phyloP scores from a whole-genome alignment of 1,140 invertebrate species.

The Mya arenaria region DNA sequence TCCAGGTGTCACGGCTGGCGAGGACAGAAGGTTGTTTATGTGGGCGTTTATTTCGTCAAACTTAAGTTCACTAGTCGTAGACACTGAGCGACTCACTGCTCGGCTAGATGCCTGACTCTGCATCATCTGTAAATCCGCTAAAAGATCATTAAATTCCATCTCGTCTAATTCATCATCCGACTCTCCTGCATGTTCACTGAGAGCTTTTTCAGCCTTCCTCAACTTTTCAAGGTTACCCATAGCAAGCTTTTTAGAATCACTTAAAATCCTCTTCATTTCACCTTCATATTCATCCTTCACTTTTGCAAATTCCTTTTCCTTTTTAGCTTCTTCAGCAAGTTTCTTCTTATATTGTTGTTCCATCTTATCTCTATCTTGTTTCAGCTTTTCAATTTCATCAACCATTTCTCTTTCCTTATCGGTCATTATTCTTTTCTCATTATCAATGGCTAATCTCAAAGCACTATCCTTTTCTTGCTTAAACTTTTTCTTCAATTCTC shows the following conservation, averaged over 20 bases:
- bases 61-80: constrained; percentile 57
- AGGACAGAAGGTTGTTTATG: constrained; percentile 46
- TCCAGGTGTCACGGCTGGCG: constrained; percentile 51
- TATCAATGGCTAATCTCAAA: constrained; percentile 57
- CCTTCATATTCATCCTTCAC: constrained; percentile 70
- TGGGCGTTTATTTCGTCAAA: constrained; percentile 60
- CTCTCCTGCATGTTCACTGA: constrained; percentile 63
- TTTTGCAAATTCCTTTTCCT: constrained; percentile 67
- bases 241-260: constrained; percentile 68
- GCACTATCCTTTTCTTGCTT: constrained; percentile 59
- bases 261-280: constrained; percentile 65
- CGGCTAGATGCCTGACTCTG: constrained; percentile 56
- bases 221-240: constrained; percentile 70
- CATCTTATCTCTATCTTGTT: constrained; percentile 66
- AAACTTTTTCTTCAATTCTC: constrained; percentile 51
- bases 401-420: constrained; percentile 59
- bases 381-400: constrained; percentile 65
- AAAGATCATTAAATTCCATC: constrained; percentile 46
- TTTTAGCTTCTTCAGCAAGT: constrained; percentile 59
- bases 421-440: constrained; percentile 57
- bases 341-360: constrained; percentile 82
- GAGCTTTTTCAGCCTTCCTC: constrained; percentile 67
- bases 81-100: constrained; percentile 62
- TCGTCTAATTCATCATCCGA: constrained; percentile 63
- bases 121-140: constrained; percentile 46